A percentile compares a stretch with the other conserved stretches of the same genome.
phyloP scores from a whole-genome alignment of 2,888 invertebrate genomes.

The Agapetus fuscipes region DNA sequence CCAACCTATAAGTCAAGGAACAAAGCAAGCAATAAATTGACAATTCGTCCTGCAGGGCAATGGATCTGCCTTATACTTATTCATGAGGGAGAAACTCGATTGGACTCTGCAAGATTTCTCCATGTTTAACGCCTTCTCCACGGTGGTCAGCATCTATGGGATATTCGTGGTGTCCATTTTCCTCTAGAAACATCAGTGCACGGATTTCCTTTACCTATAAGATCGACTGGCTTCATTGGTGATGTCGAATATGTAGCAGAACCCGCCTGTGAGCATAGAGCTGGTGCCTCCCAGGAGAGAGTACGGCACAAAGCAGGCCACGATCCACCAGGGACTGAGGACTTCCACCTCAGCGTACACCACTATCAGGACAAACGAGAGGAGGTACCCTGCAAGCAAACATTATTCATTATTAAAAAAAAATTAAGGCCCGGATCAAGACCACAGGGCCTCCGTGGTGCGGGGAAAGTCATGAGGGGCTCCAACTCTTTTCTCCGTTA shows the following conservation, averaged over 20 bases:
- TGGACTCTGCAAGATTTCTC: constrained; percentile 53
- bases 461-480: too few species aligned
- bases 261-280: constrained; percentile 26
- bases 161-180: constrained; percentile 42
- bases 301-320: constrained; percentile 25
- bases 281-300: constrained; percentile 27
- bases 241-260: constrained; percentile 27
- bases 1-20: too few species aligned
- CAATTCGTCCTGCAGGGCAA: constrained; percentile 35
- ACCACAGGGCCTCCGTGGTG: too few species aligned
- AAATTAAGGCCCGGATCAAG: too few species aligned
- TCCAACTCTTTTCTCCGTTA: too few species aligned
- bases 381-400: too few species aligned
- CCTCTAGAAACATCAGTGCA: constrained; percentile 34
- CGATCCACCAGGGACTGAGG: constrained; percentile 19
- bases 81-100: constrained; percentile 46
- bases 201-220: constrained; percentile 27
- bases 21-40: too few species aligned
- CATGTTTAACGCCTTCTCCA: constrained; percentile 37
- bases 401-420: too few species aligned
- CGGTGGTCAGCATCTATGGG: constrained; percentile 38
- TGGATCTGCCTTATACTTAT: constrained; percentile 43
- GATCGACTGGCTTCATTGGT: constrained; percentile 19
- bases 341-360: too few species aligned
- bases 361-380: too few species aligned